Base-by-base conservation (phyloP, 2,797 vertebrate species). In the Borostomias antarcticus region DNA sequence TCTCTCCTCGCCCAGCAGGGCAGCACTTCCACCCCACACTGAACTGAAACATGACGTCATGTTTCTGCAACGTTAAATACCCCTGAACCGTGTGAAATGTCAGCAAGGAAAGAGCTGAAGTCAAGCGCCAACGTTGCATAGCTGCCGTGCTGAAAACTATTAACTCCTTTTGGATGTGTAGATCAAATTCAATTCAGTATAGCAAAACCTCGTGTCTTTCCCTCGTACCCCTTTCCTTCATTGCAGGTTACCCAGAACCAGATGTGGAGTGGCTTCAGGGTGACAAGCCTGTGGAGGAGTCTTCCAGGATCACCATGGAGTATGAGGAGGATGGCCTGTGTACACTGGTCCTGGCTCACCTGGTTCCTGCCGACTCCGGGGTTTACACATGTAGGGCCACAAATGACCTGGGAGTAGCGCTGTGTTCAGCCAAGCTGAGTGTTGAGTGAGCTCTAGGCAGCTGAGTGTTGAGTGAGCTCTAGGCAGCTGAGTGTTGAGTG, bases 191-290 rank as follows among this genome's bases (percentile, higher is more conserved):
- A n/a, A 45, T 45, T 13, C 40, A 11, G 10, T 30, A 10, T 21
- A 10, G n/a, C 6, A 53, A 37, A 19, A 19, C 15, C 2, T 8
- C 23, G 23, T 1, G 17, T 60, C 28, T 45, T 5, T n/a, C 21
- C 17, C n/a, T 30, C 17, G 17, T 40, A 50, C 17, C 23, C n/a
- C 25, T 21, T 10, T 7, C 10, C 25, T 21, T 21, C 9, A 1
- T 11, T 8, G 40, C 67, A 94, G 94, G 92, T 59, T 92, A 90
- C 74, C 93, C 93, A 0, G 80, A 86, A 64, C 92, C 92, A 0
- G 78, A 91, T 52, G 89, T 94, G 64, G 69, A 86, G 66, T 95
- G 93, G 93, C 82, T 93, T 32, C 82, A 77, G 28, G 66, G 88
- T 0, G 70, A 84, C 0, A 56, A 81, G 30, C 87, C 64, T 0